phyloP scores from a whole-genome alignment of 2,888 invertebrate species.

The Myopa tessellatipennis region DNA sequence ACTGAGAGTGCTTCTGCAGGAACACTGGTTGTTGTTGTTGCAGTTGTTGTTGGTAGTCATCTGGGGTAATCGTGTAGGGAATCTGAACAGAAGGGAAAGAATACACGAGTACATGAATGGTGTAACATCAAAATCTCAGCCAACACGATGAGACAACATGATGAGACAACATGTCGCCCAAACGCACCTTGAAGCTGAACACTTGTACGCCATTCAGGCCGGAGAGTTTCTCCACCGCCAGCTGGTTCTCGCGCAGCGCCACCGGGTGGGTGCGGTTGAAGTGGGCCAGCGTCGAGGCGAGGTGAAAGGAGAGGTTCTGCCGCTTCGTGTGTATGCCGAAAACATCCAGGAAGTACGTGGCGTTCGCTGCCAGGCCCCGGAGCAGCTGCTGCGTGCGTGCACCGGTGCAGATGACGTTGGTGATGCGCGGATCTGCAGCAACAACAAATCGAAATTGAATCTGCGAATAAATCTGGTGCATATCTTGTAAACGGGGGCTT shows the following conservation, averaged over 20 bases:
- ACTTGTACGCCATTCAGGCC: conserved; percentile 70
- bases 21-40: conserved; percentile 13
- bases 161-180: not conserved
- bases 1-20: conserved; percentile 23
- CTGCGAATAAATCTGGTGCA: not conserved
- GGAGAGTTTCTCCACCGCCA: conserved; percentile 69
- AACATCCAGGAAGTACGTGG: conserved; percentile 64
- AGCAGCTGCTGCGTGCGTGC: conserved; percentile 63
- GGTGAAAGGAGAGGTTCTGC: conserved; percentile 63
- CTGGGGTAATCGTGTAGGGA: conserved; percentile 17
- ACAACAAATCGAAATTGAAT: conserved; percentile 8
- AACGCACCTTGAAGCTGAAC: conserved; percentile 71
- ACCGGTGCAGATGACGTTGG: conserved; percentile 65
- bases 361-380: conserved; percentile 60
- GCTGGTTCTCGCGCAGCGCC: conserved; percentile 69
- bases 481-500: not conserved
- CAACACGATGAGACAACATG: not conserved
- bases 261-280: conserved; percentile 67
- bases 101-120: no score
- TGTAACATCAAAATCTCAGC: not conserved
- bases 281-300: conserved; percentile 59
- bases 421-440: conserved; percentile 50
- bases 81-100: conserved; percentile 31
- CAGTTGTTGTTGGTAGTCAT: conserved; percentile 2
- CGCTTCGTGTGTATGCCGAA: conserved; percentile 65